Base-by-base conservation (phyloP, 2,113 vertebrate species). In the Gobio gobio region DNA sequence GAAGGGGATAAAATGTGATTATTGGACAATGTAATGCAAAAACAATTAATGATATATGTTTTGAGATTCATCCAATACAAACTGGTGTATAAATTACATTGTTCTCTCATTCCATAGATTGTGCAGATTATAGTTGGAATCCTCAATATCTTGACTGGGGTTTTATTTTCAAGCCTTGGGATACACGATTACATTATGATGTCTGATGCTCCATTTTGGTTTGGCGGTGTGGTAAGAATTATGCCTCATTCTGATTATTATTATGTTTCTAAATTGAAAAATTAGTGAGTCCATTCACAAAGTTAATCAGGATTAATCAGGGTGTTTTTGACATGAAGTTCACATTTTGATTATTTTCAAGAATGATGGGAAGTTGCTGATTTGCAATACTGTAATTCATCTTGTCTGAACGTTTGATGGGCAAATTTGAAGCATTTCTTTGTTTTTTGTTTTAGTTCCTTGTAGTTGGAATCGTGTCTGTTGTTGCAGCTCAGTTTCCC, bases 71-170 rank as follows among this genome's bases (percentile, higher is more conserved):
- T 29, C 5, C 73, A 76, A 29, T 29, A 51, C 24, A 75, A 51
- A n/a, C 4, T 54, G 40, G 3, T 33, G 8, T 22, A 36, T 47
- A 74, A 10, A 66, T 7, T 2, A 26, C 54, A 36, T 81, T 85
- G 77, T 77, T 13, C 84, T 56, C 2, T 36, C 63, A 49, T 87
- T 78, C 12, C 26, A 12, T 86, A 94, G 94, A 54, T 89, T 8
- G 20, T 92, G 83, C 94, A 94, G 63, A 92, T 94, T 3, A 85
- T 94, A 90, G 63, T 90, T 3, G 94, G 93, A n/a, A n/a, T 92
- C 18, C 74, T 93, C 40, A 90, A 89, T 81, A 84, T 94, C 5
- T 81, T 88, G 10, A 47, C 91, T 0, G 93, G 90, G 18, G 0
- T 0, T 36, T 5, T 64, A 13, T 14, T 4, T 72, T 1, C 2